Evolutionary conservation across 2,113 vertebrate genomes (phyloP), one percentile per base, ranked within the genome.

Genomic region (Suncus etruscus): DNA sequence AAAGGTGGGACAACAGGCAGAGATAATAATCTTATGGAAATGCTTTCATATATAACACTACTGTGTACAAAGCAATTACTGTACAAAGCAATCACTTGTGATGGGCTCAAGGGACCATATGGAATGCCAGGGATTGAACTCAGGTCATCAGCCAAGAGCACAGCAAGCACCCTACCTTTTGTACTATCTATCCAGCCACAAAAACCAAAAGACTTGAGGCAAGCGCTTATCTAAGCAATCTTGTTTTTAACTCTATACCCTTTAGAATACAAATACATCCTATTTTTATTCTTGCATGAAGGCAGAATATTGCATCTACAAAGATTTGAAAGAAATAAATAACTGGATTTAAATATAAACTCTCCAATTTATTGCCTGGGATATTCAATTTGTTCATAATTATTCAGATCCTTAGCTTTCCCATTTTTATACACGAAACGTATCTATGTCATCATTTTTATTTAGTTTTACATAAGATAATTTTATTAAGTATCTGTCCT

Each of bases 261-360:
- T 4, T 65, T 93, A 72, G 7, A 86, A 93, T 66, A 24, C 39
- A 73, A 73, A 9, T 72, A 73, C 31, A 5, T 86, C 7, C 69
- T 76, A 54, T 78, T 93, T 93, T 86, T 66, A 68, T 50, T 82
- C 39, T 11, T 14, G 81, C 6, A 3, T 72, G 32, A 91, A 47
- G 3, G 20, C 32, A 91, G 20, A n/a, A 32, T 61, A 47, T 11
- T 90, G 11, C 3, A 79, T 58, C 75, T 74, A 70, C 48, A 81
- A 29, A 78, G 27, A 2, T 69, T 81, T 91, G 69, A 65, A 47
- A 68, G 54, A 1, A 80, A 79, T 50, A 83, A 69, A 69, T 45
- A 51, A 1, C 18, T 66, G 20, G 22, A 9, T 78, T 94, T 76
- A 32, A 68, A 82, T 87, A 58, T 16, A 58, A 16, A 2, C 29